Evolutionary conservation across 2,888 invertebrate species (phyloP), one percentile per base, ranked within the genome.

Genomic region (Axea sp.): DNA sequence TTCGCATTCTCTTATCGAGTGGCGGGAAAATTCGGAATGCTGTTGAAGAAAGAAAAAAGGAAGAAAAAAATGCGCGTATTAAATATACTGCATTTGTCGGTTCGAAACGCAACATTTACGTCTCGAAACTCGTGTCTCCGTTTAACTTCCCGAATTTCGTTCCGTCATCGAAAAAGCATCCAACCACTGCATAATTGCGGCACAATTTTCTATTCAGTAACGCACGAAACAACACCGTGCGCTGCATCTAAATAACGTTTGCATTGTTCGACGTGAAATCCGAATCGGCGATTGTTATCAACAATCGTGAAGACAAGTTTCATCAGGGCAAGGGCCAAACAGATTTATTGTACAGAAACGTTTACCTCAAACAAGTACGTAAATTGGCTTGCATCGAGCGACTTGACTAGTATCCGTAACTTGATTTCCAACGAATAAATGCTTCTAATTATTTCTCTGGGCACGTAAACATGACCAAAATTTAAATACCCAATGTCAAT

Each of bases 281-380:
- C 11, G 28, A 57, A 41, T 53, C 53, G 26, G 19, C 17, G 39
- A 41, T 55, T 55, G 41, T 41, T 41, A 55, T 55, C 55, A 31
- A 55, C 41, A 55, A 39, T 39, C 30, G 41, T 7, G 14, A 55
- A 55, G 55, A 55, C 55, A 55, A 55, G 22, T 55, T 55, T 39
- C 39, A 41, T 30, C 6, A 33, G n/a, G 6, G 51, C 22, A 12
- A 3, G 22, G 19, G 39, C 19, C 28, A 0, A 8, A 37, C 28
- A 15, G 31, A 30, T 55, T 55, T 55, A 41, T 55, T 55, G 55
- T 41, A 8, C 41, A n/a, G n/a, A 9, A 41, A 41, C 55, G 55
- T 55, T 55, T 37, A 35, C 39, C 41, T 14, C 19, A 39, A 55
- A 55, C 55, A 55, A 55, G 24, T 6, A 17, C 41, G 55, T 22